Conservation (phyloP, 2,113 vertebrate genomes). For the Cynopterus brachyotis region DNA sequence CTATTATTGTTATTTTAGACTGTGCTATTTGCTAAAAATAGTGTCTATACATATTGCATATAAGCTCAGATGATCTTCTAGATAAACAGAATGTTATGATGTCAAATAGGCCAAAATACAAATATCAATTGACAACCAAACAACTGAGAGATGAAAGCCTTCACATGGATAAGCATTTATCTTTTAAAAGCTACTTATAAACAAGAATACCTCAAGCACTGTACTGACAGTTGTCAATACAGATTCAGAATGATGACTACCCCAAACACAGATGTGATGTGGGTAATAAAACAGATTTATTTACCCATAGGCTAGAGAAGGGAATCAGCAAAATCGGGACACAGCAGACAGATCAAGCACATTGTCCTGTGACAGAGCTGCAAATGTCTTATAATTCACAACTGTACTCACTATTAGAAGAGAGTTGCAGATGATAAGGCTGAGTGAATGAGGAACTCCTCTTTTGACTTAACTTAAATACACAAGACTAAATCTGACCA, state of each 20-base stretch:
- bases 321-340: not conserved
- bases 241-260: not conserved
- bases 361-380: not conserved
- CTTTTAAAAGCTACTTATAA: not conserved
- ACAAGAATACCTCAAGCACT: not conserved
- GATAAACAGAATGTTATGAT: not conserved
- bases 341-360: not conserved
- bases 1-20: not conserved
- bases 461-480: not conserved
- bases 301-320: not conserved
- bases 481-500: not conserved
- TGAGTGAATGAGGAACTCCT: not conserved
- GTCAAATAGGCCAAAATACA: not conserved
- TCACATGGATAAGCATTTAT: not conserved
- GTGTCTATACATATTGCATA: not conserved
- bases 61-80: not conserved
- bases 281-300: not conserved
- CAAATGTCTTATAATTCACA: not conserved
- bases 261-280: not conserved
- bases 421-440: not conserved
- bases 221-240: not conserved
- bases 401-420: not conserved
- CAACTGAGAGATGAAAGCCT: not conserved
- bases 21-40: not conserved
- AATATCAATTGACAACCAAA: not conserved